Base-by-base conservation (phyloP, 2,113 vertebrate genomes). In the Silurus glanis region DNA sequence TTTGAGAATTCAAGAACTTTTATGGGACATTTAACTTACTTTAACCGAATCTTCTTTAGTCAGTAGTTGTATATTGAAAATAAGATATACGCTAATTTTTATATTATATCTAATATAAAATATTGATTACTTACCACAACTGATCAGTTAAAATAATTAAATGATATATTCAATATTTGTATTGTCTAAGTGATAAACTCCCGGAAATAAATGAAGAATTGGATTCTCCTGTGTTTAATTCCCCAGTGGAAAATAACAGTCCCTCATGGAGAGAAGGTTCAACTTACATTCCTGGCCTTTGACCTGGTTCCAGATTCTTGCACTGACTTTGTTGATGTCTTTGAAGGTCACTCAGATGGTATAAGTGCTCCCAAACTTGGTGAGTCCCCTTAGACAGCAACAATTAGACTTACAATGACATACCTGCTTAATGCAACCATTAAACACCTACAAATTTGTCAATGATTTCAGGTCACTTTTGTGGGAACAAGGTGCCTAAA, bases 311-410 rank as follows among this genome's bases (percentile, higher is more conserved):
- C 93, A 1, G 93, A 94, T 28, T 90, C 87, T 85, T 96, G 95
- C 66, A 91, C 91, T 67, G 95, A 95, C 84, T 94, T 90, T 83
- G 92, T 96, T 58, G 91, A 95, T 85, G 90, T 96, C 80, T 96
- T 90, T 47, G 94, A 95, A 76, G 93, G 93, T 8, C 37, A 90
- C 69, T 19, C 9, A 47, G 28, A 88, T 80, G 90, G 90, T 45
- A 49, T 86, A 8, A 87, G 91, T n/a, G 86, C 93, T 2, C 79
- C 88, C 56, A 84, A 55, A 49, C 13, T 93, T 45, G 92, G 95
- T 95, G 87, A 89, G 91, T 66, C 81, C 21, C 23, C 4, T 58
- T 17, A 71, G 13, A 66, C 17, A 53, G 71, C 25, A 28, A 19
- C 53, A 19, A 19, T 58, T 17, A 19, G 6, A 14, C 14, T 58